Base-by-base conservation (phyloP, 2,888 invertebrate genomes). In the Drosophila acutilabella region DNA sequence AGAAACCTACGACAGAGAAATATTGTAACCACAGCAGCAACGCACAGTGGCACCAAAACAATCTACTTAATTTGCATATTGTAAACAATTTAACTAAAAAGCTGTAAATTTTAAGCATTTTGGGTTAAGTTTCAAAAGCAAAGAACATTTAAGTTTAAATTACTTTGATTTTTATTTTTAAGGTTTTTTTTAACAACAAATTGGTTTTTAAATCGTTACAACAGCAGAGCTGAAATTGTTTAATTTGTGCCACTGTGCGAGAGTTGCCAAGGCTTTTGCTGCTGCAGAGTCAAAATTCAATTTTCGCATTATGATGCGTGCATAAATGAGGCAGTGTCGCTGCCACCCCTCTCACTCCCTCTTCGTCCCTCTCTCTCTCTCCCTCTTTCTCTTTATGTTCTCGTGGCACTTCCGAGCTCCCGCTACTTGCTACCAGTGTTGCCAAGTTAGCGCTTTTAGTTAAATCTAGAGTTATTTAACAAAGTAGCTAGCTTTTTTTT, bases 211-310 rank as follows among this genome's bases (percentile, higher is more conserved):
- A 23, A 23, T 6, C 5, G 2, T 23, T 23, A 4, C 5, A 23
- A 23, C 23, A 23, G 5, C 2, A 23, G 5, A 40, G 38, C 47
- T 7, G 23, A 30, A 48, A n/a, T n/a, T n/a, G n/a, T n/a, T n/a
- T n/a, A 20, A 2, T 30, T 30, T 0, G 30, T 8, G 4, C 36
- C 36, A 36, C 36, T 36, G 36, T 36, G 36, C 36, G 36, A 13
- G 36, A 4, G 36, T 36, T 13, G 36, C 36, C 11, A 36, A 36
- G 3, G 36, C 11, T 36, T 8, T 13, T 13, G 40, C 41, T 44
- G 7, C 14, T 48, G 13, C 86, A 61, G 78, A 84, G 82, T 87
- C 85, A 82, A 82, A 89, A 89, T 89, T 90, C 75, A 89, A 89
- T 90, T 89, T 89, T 69, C 75, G 69, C 81, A 80, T 81, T 79